Evolutionary conservation across 2,888 invertebrate species (phyloP).

Genomic region (Drosophila borborema): DNA sequence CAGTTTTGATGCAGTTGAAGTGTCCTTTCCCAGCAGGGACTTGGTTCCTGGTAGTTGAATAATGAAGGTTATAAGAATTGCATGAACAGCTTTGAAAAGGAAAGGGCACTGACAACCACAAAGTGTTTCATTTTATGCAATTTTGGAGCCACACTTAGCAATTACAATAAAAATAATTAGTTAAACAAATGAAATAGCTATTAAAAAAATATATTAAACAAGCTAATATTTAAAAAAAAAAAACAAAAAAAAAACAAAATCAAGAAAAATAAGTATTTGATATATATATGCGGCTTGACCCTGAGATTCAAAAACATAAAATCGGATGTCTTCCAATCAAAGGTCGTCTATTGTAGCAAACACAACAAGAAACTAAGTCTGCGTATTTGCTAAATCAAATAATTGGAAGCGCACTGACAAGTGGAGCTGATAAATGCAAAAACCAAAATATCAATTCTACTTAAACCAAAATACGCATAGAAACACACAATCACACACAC

Average conservation of each 20-base stretch:
- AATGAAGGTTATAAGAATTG: background rate
- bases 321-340: slow-evolving; percentile 86
- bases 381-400: slow-evolving; percentile 76
- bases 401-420: slow-evolving; percentile 70
- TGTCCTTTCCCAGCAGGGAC: slow-evolving; percentile 42
- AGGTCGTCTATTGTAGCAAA: slow-evolving; percentile 84
- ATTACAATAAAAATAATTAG: slow-evolving; percentile 74
- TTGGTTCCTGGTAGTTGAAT: slow-evolving; percentile 1
- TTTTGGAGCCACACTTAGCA: slow-evolving; percentile 71
- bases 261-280: slow-evolving; percentile 53
- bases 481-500: slow-evolving; percentile 17
- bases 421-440: slow-evolving; percentile 50
- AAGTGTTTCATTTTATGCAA: slow-evolving; percentile 71
- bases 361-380: slow-evolving; percentile 81
- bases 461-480: slow-evolving; percentile 19
- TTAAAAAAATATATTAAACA: slow-evolving; percentile 63
- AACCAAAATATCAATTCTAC: slow-evolving; percentile 36
- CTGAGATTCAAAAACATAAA: slow-evolving; percentile 85
- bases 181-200: slow-evolving; percentile 68
- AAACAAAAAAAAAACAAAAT: slow-evolving; percentile 8
- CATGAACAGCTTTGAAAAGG: slow-evolving; percentile 5
- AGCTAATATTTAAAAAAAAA: slow-evolving; percentile 38
- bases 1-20: slow-evolving; percentile 20
- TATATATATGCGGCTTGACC: slow-evolving; percentile 84
- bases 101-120: slow-evolving; percentile 50